Percentiles rank a stretch among this genome's conserved stretches.
These are phyloP conservation scores for Alouatta palliata DNA, from an alignment of 2,113 vertebrate species.

Conservation along the genomic window DNA sequence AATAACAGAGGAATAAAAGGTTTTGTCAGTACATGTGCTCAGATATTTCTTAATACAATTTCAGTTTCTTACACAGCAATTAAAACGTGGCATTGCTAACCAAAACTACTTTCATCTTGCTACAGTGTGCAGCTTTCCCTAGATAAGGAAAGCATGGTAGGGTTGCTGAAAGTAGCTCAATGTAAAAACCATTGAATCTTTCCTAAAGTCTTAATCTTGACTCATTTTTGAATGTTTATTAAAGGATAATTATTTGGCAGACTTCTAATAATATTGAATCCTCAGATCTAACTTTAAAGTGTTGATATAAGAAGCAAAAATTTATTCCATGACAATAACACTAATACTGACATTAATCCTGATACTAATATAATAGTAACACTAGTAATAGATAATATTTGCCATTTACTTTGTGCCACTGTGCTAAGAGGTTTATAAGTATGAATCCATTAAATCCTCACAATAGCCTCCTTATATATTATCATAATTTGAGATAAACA, in stretches of 20 bases:
- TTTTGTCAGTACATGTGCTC: slow-evolving; percentile 29
- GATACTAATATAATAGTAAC: neutral
- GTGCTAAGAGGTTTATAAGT: neutral
- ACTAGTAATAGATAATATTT: neutral
- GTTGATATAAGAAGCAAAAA: neutral
- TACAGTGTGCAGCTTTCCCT: neutral
- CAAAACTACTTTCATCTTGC: neutral
- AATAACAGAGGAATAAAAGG: slow-evolving; percentile 49
- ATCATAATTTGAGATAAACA: slow-evolving; percentile 6
- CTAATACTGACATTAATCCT: neutral
- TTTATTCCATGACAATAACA: neutral
- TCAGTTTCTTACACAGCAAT: slow-evolving; percentile 41
- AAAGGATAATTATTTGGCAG: neutral
- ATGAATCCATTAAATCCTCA: neutral
- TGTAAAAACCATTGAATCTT: neutral
- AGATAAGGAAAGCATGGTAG: neutral
- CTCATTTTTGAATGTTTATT: neutral
- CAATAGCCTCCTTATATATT: neutral
- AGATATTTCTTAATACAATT: slow-evolving; percentile 54
- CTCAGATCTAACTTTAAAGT: neutral
- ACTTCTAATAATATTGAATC: neutral
- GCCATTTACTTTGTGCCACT: neutral
- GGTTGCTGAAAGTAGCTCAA: neutral
- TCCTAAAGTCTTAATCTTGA: neutral
- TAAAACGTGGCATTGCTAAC: neutral